Base-by-base conservation (phyloP, 1,140 invertebrate species). In the Coelopa frigida region DNA sequence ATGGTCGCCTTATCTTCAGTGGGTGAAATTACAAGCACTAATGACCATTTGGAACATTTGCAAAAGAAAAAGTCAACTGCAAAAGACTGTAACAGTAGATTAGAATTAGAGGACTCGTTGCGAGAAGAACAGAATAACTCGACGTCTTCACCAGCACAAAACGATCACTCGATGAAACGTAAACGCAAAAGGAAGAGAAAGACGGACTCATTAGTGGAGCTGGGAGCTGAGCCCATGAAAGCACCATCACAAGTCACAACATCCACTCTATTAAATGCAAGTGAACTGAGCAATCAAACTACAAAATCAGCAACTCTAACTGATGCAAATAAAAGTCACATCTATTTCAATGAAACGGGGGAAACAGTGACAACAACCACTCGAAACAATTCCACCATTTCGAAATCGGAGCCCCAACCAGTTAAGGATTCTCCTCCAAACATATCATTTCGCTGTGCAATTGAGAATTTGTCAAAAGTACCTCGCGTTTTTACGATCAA, bases 1-100 rank as follows among this genome's bases (percentile, higher is more conserved):
- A 33, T 5, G 5, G 6, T 26, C 20, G 15, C 3, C n/a, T 8
- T 3, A 3, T 10, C 17, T 10, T 3, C 18, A 5, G 21, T 21
- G 3, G 31, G 35, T 17, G 42, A 44, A 35, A 44, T 44, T 5
- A 32, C 42, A 20, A 44, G 42, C 35, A 44, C 42, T n/a, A 35
- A 35, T 33, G 42, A 35, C 15, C 40, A 42, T 18, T 8, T 24
- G 3, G 17, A 17, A 15, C 12, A 15, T 12, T 29, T 20, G 12
- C 40, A 24, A 26, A 15, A 24, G 5, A 27, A 22, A 3, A 41
- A 41, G 11, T 4, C 5, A 7, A 6, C 12, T 17, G 12, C 36
- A 6, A 5, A 17, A 8, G 6, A 10, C 7, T 21, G 12, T 38
- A 4, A 5, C 5, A 21, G 23, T 21, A 38, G 3, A 5, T 21